Conservation (phyloP, 2,797 vertebrate genomes). For the Neopelma chrysocephalum region DNA sequence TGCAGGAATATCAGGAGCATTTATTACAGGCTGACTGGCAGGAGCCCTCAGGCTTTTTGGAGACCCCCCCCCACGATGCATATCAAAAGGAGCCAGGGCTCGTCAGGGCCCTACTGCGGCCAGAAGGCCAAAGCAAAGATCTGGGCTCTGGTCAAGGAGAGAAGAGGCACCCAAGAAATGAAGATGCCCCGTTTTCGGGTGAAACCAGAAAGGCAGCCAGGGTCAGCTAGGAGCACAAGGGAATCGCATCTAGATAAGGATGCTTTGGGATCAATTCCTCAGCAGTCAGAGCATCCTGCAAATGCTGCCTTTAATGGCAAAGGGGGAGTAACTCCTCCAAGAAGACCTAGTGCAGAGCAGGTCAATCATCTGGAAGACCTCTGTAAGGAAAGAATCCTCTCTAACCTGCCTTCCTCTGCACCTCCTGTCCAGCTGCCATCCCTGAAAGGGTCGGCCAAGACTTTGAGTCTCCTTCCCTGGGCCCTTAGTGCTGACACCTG, state of each 20-base stretch:
- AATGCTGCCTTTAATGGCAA: not conserved
- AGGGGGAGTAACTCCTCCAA: not conserved
- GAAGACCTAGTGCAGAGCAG: not conserved
- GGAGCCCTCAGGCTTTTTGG: not conserved
- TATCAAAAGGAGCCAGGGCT: not conserved
- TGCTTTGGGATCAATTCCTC: not conserved
- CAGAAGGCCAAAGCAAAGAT: conserved; percentile 58
- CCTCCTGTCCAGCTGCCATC: conserved; percentile 5
- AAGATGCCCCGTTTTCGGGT: not conserved
- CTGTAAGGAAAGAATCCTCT: not conserved
- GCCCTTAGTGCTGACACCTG: conserved; percentile 68
- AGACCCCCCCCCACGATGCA: not conserved
- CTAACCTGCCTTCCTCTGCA: not conserved
- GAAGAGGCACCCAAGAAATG: not conserved
- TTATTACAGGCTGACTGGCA: not conserved
- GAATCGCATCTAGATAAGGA: not conserved
- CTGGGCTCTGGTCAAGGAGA: conserved; percentile 40
- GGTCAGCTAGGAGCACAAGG: not conserved
- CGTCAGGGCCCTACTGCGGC: conserved; percentile 58
- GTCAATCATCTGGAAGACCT: not conserved
- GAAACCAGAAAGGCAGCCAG: not conserved
- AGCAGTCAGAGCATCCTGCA: not conserved
- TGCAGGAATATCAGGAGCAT: conserved; percentile 56
- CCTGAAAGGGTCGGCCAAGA: not conserved
- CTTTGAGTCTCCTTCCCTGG: conserved; percentile 68